Base-by-base conservation (phyloP, 2,888 invertebrate species). In the Listrodromus nycthemerus region DNA sequence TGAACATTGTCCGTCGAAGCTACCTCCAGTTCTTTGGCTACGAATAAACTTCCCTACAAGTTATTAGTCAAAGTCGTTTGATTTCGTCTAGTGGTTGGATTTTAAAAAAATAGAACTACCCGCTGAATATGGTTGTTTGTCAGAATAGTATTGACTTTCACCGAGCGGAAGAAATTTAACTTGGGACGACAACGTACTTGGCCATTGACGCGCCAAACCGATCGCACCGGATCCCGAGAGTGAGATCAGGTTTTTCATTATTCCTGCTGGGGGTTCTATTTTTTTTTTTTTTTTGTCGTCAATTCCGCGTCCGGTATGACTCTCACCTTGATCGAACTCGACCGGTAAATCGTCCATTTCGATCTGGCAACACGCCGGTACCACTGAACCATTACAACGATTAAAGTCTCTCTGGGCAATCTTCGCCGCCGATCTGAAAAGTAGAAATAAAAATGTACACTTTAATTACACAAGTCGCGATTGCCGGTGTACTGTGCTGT, bases 241-340 rank as follows among this genome's bases (percentile, higher is more conserved):
- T 55, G 30, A 30, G 70, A 81, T 84, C 84, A 48, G 78, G 84
- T 61, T 61, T 61, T n/a, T 30, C 61, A 16, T n/a, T 30, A 61
- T n/a, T 61, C 30, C 55, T 24, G 13, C n/a, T 27, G 24, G 24
- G 10, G 7, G 6, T 37, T 7, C 13, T 16, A 45, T 16, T 45
- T 45, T 3, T 16, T 16, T 83, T 16, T 16, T 83, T 80, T 73
- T 50, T 58, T 71, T 58, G 1, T 50, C 70, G 41, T 13, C 69
- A 50, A 74, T 55, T 45, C 65, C 41, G 21, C 13, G 48, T 27
- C 45, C 50, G 74, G 48, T 33, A 67, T 30, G 69, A 50, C 80
- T 80, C 83, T 83, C 81, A 84, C 78, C 84, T 81, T 37, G 80
- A 65, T 58, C 63, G 48, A 65, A 45, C 61, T 70, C 37, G 61